Evolutionary conservation across 2,113 vertebrate genomes (phyloP), one percentile per base, ranked within the genome.

Genomic region (Connochaetes taurinus): DNA sequence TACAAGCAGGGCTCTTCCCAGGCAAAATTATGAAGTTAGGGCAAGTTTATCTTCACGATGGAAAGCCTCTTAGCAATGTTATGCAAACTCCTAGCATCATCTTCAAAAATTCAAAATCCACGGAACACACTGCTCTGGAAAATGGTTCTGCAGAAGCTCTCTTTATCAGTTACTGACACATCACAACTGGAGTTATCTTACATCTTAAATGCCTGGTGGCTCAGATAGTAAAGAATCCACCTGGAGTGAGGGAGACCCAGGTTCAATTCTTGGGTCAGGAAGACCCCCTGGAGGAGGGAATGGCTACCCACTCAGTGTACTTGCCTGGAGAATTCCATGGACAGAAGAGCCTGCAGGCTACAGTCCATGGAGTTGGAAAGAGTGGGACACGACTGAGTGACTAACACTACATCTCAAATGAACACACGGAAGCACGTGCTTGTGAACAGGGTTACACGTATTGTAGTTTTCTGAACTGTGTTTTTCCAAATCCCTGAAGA

Each of bases 21-120:
- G 87, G 87, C 62, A 98, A 97, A 97, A 98, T 96, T 85, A 96
- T 87, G 62, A 96, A 87, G 85, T 81, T 95, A 94, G 33, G 23
- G 74, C 60, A 78, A 64, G 67, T 91, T 98, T 95, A 95, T 95
- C 93, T 98, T 95, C 45, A 27, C 95, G 90, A 90, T 50, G 7
- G 85, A 93, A 94, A 92, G 31, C 52, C n/a, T 96, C 82, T 14
- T 8, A 81, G 52, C 19, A 89, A 94, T 96, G 96, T 91, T 87
- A 96, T 96, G 40, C 40, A 90, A 81, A 27, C 12, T 90, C n/a
- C 84, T 93, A 43, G n/a, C 52, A 85, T 53, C 40, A 64, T 94
- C 90, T 87, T 91, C 55, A 97, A 93, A 92, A 93, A 88, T 74
- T 95, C 87, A 87, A 86, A 95, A 87, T 86, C 71, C 52, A 78